These are phyloP conservation scores for Drosophila fuyamai DNA, from an alignment of 1,140 invertebrate species.

Conservation along the genomic window DNA sequence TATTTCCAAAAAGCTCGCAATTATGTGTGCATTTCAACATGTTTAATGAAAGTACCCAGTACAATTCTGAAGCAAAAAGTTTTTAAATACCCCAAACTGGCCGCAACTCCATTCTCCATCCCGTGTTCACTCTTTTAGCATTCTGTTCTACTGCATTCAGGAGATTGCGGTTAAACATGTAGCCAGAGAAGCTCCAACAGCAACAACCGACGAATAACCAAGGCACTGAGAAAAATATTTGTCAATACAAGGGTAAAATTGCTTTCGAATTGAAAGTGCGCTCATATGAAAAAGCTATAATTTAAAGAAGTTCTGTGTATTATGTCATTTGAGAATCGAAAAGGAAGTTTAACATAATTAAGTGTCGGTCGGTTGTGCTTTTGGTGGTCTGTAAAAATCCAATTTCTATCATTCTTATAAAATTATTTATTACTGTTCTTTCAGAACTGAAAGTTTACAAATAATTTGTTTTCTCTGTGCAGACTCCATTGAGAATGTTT, in stretches of 20 bases:
- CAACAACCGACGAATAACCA: slow-evolving; percentile 4
- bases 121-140: slow-evolving; percentile 9
- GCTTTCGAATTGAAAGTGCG: too few species aligned
- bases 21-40: slow-evolving; percentile 13
- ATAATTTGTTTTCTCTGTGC: slow-evolving; percentile 1
- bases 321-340: too few species aligned
- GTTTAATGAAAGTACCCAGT: not conserved
- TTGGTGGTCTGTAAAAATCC: too few species aligned
- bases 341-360: too few species aligned
- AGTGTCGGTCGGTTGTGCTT: too few species aligned
- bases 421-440: too few species aligned
- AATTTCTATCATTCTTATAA: too few species aligned
- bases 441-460: not conserved
- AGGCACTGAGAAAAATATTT: not conserved
- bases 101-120: slow-evolving; percentile 12
- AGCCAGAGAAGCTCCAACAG: slow-evolving; percentile 2
- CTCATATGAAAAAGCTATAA: too few species aligned
- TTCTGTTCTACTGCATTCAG: slow-evolving; percentile 36
- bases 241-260: too few species aligned
- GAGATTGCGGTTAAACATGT: slow-evolving; percentile 65
- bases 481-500: slow-evolving; percentile 28
- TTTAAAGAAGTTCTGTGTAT: too few species aligned
- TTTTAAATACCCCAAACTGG: slow-evolving; percentile 12
- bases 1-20: slow-evolving; percentile 10
- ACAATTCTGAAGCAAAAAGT: not conserved